Base-by-base conservation (phyloP, 2,113 vertebrate species). In the Sprattus sprattus region DNA sequence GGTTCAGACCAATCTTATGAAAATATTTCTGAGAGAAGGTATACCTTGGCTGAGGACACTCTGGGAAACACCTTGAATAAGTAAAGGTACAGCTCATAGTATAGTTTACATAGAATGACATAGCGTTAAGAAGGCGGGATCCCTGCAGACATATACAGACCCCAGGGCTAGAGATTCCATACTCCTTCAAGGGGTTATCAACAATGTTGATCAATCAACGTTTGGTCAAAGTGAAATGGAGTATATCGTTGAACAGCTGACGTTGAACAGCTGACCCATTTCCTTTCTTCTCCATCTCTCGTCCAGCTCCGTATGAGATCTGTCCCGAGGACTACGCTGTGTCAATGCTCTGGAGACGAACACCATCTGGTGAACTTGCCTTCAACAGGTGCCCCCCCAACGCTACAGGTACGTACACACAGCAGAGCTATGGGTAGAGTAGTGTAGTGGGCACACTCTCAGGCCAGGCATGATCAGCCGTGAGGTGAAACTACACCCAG, bases 301-400 rank as follows among this genome's bases (percentile, higher is more conserved):
- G 28, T 91, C 22, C 93, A 99, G 98, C 98, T 10, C 98, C 98
- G 32, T 99, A 99, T 93, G 98, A 99, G 95, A 99, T 99, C 92
- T 99, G 98, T 93, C 96, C 97, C 0, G 98, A 99, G 94, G 97
- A 99, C 92, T 98, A 98, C 91, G 95, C 98, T 84, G 97, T 97
- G 93, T 97, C 98, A 6, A 97, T 99, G 97, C 96, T 99, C 92
- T 99, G 98, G 98, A 98, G 97, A 94, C 95, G 98, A 92, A 99
- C 98, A 11, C 97, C 98, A 88, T 98, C 98, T 82, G 98, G 98
- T 11, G 98, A 99, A 89, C 91, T 99, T 91, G 97, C 98, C 87
- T 99, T 99, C 89, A 99, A 99, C 89, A 95, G 97, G 89, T 99
- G 98, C 88, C 98, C 98, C 18, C 95, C 97, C 81, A 99, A 99